Evolutionary conservation across 2,113 vertebrate species (phyloP), one percentile per base, ranked within the genome.

Genomic region (Perccottus glenii): DNA sequence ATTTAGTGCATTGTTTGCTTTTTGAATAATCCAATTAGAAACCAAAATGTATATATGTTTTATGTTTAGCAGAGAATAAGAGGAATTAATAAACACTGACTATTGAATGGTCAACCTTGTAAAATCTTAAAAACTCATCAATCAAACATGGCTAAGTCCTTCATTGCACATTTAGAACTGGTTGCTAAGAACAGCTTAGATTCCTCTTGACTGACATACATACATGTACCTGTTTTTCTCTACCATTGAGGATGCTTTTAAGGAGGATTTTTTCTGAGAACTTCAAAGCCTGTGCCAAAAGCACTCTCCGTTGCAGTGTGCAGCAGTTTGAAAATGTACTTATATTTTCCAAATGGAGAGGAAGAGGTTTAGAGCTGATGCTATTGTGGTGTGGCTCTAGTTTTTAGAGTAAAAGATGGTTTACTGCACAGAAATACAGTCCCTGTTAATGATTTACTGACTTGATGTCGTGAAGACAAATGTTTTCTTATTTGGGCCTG

Each of bases 271-370:
- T 91, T 88, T 88, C 82, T 77, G 73, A 75, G 75, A 85, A 90
- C 92, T 91, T 93, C 91, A 93, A 93, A 93, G 91, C 78, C 80
- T 74, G 52, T 36, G 78, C 75, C 77, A 88, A 89, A 88, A 90
- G 90, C 86, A 90, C 89, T 90, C 87, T 89, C 85, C 76, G 80
- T 75, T 74, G 83, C 33, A 89, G 84, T 73, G 77, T 81, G 74
- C 72, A 62, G 78, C 81, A 80, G 82, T 88, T 90, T 87, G 80
- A 92, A 90, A 90, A 88, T 81, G 83, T 88, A 82, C 89, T 86
- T 87, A 76, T 88, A 89, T 92, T 93, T 91, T 84, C 88, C 89
- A 92, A 93, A 93, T 92, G 90, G 92, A 91, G 86, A 80, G 83
- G 83, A 91, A 92, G 83, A 87, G 85, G 85, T 79, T 76, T 81